Conservation (phyloP, 2,888 invertebrate species). For the Drosophila anceps region DNA sequence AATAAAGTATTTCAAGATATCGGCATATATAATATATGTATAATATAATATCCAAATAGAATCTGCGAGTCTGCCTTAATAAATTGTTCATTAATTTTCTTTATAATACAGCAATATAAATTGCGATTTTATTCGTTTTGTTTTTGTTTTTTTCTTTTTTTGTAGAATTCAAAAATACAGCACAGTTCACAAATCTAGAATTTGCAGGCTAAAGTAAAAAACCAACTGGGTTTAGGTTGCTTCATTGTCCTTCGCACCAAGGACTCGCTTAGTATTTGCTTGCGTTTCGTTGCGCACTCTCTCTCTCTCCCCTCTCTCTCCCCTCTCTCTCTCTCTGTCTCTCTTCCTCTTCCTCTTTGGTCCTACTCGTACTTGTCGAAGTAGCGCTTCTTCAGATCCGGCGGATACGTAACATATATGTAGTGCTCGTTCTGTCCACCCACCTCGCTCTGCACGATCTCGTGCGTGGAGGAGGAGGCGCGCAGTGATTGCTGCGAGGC, state of each 20-base stretch:
- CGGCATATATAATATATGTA: no score
- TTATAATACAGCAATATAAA: constrained; percentile 63
- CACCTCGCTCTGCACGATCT: constrained; percentile 86
- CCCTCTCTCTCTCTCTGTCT: constrained; percentile 23
- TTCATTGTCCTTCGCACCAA: constrained; percentile 6
- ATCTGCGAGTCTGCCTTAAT: not conserved
- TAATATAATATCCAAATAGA: not conserved
- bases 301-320: constrained; percentile 11
- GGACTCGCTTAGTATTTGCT: constrained; percentile 45
- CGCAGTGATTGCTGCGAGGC: constrained; percentile 83
- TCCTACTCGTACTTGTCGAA: constrained; percentile 87
- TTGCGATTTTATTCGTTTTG: constrained; percentile 68
- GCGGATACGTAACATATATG: constrained; percentile 95
- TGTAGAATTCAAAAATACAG: constrained; percentile 77
- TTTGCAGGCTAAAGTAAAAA: constrained; percentile 79
- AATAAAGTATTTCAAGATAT: not conserved
- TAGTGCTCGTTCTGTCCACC: constrained; percentile 90
- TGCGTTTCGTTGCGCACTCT: constrained; percentile 4
- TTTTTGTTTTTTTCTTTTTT: constrained; percentile 23
- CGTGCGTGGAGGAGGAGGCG: constrained; percentile 84
- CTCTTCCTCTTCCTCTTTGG: constrained; percentile 6
- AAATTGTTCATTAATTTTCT: not conserved
- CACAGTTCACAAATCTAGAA: constrained; percentile 81
- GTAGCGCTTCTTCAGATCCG: constrained; percentile 92
- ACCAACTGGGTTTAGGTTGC: constrained; percentile 54